Evolutionary conservation across 2,888 invertebrate species (phyloP).

Genomic region (Hyalella azteca): DNA sequence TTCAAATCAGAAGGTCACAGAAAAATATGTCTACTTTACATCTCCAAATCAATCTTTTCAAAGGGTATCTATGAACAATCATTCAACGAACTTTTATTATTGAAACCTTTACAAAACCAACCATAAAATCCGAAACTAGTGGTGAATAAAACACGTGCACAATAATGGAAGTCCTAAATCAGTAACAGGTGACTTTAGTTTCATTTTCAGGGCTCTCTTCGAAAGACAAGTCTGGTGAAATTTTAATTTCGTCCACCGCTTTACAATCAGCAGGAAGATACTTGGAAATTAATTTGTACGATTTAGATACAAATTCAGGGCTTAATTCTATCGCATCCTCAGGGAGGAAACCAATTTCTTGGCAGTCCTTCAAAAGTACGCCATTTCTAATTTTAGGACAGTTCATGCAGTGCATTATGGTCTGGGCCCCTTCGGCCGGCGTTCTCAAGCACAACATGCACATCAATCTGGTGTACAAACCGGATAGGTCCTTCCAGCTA

Average conservation of each 20-base stretch:
- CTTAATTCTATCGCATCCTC: background rate
- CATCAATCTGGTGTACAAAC: constrained; percentile 56
- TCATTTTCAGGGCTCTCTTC: background rate
- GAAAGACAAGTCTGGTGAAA: background rate
- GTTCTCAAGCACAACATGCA: constrained; percentile 63
- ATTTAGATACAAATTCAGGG: background rate
- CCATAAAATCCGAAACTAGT: too few species aligned
- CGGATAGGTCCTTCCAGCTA: constrained; percentile 57
- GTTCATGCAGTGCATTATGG: constrained; percentile 62
- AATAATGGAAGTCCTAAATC: too few species aligned
- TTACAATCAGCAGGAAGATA: background rate
- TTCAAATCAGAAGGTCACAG: too few species aligned
- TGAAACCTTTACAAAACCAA: too few species aligned
- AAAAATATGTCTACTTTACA: too few species aligned
- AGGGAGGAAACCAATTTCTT: background rate
- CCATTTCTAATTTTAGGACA: constrained; percentile 14
- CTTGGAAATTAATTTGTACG: background rate
- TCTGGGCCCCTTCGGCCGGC: constrained; percentile 65
- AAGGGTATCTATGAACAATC: too few species aligned
- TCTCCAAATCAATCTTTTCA: too few species aligned
- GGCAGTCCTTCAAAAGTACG: constrained; percentile 30
- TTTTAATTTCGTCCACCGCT: background rate
- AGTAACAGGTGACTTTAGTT: background rate
- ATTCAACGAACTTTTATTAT: too few species aligned
- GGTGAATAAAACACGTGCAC: too few species aligned